Conservation (phyloP, 53 echinoderm and acorn worm genomes). For the Mesocentrotus franciscanus region DNA sequence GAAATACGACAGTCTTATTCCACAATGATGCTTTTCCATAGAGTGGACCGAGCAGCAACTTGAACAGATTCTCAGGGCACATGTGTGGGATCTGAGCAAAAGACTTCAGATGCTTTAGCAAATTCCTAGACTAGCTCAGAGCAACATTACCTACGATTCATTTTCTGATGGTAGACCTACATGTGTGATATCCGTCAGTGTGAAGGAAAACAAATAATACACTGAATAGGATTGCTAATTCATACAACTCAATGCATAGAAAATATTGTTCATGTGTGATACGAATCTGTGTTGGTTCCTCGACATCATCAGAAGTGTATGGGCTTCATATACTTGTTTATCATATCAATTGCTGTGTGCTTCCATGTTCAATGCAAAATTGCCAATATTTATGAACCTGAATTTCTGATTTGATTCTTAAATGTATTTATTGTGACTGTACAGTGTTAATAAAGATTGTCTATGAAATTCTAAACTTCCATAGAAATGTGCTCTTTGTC, state of each 20-base stretch:
- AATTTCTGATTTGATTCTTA: background rate
- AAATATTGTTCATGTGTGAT: background rate
- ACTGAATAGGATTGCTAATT: background rate
- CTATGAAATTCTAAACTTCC: background rate
- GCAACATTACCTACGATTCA: no score
- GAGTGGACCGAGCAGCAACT: no score
- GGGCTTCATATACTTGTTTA: background rate
- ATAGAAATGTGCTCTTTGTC: no score
- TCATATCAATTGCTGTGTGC: background rate
- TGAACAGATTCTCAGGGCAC: no score
- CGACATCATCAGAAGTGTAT: background rate
- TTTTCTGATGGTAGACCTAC: no score
- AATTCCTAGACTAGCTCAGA: no score
- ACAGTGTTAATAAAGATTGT: background rate
- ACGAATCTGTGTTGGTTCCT: background rate
- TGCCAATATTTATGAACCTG: background rate
- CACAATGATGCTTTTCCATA: background rate
- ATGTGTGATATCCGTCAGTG: no score
- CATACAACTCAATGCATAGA: background rate
- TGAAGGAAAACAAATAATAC: no score
- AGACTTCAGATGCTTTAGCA: no score
- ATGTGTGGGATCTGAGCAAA: no score
- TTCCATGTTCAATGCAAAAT: conserved; percentile 13
- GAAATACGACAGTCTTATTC: background rate
- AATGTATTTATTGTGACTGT: conserved; percentile 5